A percentile compares a stretch with the other conserved stretches of the same genome.
Evolutionary conservation across 1,140 invertebrate genomes (phyloP).

Genomic region (Drosophila micromelanica): DNA sequence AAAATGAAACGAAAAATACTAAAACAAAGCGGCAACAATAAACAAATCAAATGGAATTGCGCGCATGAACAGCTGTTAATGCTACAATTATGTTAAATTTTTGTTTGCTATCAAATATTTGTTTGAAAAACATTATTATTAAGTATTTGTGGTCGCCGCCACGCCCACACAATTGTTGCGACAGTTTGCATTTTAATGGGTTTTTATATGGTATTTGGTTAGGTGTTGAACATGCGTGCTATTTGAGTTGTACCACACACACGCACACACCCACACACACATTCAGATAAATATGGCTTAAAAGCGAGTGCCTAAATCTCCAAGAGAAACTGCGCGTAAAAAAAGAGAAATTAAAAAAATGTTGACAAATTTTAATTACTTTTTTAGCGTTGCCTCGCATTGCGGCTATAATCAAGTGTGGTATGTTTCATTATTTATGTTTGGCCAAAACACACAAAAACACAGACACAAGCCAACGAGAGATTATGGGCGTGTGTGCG

Average conservation of each 20-base stretch:
- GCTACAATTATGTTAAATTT: slow-evolving; percentile 26
- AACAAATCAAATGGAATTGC: slow-evolving; percentile 21
- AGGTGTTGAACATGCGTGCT: slow-evolving; percentile 21
- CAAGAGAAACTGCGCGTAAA: background rate
- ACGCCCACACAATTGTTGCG: slow-evolving; percentile 26
- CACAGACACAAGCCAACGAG: slow-evolving; percentile 49
- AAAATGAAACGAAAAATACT: slow-evolving; percentile 30
- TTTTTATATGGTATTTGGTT: slow-evolving; percentile 53
- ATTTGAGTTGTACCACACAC: slow-evolving; percentile 20
- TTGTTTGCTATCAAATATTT: slow-evolving; percentile 38
- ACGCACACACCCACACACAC: slow-evolving; percentile 2
- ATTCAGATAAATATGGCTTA: slow-evolving; percentile 30
- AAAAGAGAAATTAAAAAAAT: slow-evolving; percentile 39
- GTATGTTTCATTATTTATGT: slow-evolving; percentile 77
- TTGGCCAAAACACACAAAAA: slow-evolving; percentile 51
- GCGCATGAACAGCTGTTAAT: slow-evolving; percentile 31
- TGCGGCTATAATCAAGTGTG: slow-evolving; percentile 70
- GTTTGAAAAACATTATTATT: slow-evolving; percentile 60
- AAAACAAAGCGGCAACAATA: background rate
- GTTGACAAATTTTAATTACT: slow-evolving; percentile 82
- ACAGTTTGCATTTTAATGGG: slow-evolving; percentile 41
- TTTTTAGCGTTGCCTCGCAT: slow-evolving; percentile 62
- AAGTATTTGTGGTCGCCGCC: slow-evolving; percentile 42
- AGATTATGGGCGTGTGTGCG: slow-evolving; percentile 11
- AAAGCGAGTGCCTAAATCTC: slow-evolving; percentile 24